phyloP scores from a whole-genome alignment of 2,797 vertebrate species.

The Jordanella pulchra region DNA sequence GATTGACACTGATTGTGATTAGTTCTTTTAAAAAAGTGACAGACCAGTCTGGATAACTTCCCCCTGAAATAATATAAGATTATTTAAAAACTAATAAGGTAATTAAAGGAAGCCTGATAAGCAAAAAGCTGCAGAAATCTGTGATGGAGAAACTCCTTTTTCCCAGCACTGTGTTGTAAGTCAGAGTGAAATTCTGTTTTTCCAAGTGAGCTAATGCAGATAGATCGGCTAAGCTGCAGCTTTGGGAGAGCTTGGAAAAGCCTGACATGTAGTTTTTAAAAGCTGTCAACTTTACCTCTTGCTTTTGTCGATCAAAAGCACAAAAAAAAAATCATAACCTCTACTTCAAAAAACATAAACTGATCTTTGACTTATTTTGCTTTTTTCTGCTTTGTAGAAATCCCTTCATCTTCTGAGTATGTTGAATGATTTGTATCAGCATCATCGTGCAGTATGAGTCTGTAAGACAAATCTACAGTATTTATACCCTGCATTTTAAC shows the following conservation, averaged over 20 bases:
- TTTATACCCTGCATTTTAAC: constrained; percentile 33
- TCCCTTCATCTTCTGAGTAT: neutral
- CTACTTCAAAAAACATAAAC: neutral
- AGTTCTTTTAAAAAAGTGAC: no score
- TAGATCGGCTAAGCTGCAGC: neutral
- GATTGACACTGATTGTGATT: neutral
- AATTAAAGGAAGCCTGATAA: neutral
- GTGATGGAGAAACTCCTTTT: neutral
- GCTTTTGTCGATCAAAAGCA: neutral
- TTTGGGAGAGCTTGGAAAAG: neutral
- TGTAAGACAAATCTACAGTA: neutral
- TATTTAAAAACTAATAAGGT: neutral
- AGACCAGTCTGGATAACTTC: neutral
- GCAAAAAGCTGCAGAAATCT: neutral
- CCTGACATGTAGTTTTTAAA: neutral
- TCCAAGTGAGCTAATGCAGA: neutral
- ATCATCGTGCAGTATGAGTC: neutral
- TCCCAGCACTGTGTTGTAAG: neutral
- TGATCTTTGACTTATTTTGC: neutral
- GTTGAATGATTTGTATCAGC: neutral
- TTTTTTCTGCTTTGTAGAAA: neutral
- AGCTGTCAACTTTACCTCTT: neutral
- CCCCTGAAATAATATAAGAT: no score
- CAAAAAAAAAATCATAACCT: neutral
- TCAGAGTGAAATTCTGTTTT: neutral